A percentile compares a stretch with the other conserved stretches of the same genome.
Conservation (phyloP, 2,888 invertebrate species). For the Aphidoletes aphidimyza region DNA sequence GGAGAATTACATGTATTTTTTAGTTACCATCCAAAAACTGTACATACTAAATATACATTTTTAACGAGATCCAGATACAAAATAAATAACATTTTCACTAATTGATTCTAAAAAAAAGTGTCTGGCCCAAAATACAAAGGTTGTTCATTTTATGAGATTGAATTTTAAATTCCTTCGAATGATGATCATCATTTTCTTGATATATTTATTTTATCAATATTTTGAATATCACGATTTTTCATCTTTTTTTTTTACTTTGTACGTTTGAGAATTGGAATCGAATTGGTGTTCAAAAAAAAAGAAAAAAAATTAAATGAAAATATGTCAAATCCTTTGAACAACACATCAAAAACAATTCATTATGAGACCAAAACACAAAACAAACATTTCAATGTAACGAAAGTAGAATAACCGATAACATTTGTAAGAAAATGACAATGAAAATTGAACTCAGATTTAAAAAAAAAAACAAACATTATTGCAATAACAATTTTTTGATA, state of each 20-base stretch:
- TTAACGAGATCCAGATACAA: neutral
- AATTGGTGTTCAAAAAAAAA: too few relatives aligned
- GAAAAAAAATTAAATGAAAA: too few relatives aligned
- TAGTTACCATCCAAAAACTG: constrained; percentile 1
- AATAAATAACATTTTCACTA: neutral
- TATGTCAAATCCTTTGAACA: neutral
- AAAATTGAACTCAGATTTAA: neutral
- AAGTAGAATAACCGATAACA: neutral
- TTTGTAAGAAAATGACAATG: neutral
- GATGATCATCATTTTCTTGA: neutral
- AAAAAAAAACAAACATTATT: neutral
- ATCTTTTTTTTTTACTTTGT: too few relatives aligned
- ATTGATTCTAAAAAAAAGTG: neutral
- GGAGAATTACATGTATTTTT: neutral
- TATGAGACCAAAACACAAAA: neutral
- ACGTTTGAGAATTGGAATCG: too few relatives aligned
- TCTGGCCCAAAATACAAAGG: neutral
- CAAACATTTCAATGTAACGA: neutral
- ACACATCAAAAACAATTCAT: neutral
- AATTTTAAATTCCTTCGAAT: neutral
- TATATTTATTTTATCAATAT: neutral
- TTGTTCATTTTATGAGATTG: neutral
- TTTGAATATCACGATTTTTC: neutral
- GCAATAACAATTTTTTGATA: constrained; percentile 20
- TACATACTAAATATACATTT: constrained; percentile 3